Conservation (phyloP, 2,113 vertebrate genomes). For the Diadophis punctatus region DNA sequence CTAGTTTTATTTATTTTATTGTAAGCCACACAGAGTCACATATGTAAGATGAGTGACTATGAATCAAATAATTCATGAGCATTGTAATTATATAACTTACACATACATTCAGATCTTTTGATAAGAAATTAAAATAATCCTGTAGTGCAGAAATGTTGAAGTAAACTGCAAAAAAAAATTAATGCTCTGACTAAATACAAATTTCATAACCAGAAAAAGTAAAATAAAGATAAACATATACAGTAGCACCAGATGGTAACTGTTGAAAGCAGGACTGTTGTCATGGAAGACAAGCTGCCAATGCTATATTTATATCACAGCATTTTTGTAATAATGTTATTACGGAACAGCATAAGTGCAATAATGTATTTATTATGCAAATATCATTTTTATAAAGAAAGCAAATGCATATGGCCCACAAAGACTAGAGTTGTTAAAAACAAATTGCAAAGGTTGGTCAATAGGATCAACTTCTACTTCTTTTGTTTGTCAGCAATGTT, state of each 20-base stretch:
- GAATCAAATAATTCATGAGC: neutral
- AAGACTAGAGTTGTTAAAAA: neutral
- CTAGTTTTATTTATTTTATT: neutral
- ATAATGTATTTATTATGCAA: neutral
- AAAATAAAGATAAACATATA: slow-evolving; percentile 38
- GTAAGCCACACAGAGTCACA: neutral
- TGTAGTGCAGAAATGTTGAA: slow-evolving; percentile 35
- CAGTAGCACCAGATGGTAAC: slow-evolving; percentile 67
- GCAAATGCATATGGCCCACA: slow-evolving; percentile 1
- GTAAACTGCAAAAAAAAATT: slow-evolving; percentile 56
- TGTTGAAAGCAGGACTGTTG: slow-evolving; percentile 57
- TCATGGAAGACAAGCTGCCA: slow-evolving; percentile 51
- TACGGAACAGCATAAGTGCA: slow-evolving; percentile 11
- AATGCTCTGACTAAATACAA: slow-evolving; percentile 27
- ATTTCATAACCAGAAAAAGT: neutral
- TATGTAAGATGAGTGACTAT: neutral
- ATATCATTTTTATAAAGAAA: neutral
- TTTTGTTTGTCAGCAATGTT: neutral
- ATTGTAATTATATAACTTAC: slow-evolving; percentile 28
- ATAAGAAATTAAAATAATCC: slow-evolving; percentile 46
- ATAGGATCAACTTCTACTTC: neutral
- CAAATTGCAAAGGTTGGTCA: neutral
- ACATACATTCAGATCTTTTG: slow-evolving; percentile 28
- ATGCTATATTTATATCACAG: slow-evolving; percentile 15
- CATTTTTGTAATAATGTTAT: slow-evolving; percentile 6